A percentile compares a stretch with the other conserved stretches of the same genome.
phyloP scores from a whole-genome alignment of 2,888 invertebrate species.

The Lacanobia oleracea region DNA sequence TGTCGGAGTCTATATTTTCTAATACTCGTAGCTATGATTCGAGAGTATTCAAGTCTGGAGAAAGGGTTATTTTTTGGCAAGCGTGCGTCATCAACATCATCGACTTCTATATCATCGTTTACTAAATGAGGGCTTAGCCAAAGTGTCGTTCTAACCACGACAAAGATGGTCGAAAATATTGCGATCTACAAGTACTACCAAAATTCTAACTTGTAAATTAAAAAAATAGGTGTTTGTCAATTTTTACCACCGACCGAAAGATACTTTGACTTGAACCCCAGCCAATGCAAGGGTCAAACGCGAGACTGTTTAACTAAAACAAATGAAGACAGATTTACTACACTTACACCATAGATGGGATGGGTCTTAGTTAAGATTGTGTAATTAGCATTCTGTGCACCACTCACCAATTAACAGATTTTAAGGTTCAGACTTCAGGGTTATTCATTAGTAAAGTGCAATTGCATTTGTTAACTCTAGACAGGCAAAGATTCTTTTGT shows the following conservation, averaged over 20 bases:
- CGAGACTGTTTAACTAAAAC: neutral
- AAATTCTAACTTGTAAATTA: neutral
- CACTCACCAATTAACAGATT: conserved; percentile 37
- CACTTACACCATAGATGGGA: neutral
- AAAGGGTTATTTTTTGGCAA: neutral
- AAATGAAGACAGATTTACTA: conserved; percentile 8
- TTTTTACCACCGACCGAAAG: neutral
- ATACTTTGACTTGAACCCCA: neutral
- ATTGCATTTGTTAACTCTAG: conserved; percentile 23
- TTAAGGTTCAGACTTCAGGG: conserved; percentile 33
- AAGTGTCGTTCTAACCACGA: neutral
- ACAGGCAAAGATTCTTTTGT: neutral
- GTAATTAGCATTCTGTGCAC: neutral
- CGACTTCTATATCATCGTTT: neutral
- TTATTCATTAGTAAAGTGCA: conserved; percentile 28
- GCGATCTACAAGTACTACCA: neutral
- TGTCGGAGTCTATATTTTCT: too few species aligned
- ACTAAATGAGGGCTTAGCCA: neutral
- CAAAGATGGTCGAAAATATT: neutral
- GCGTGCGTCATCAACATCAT: neutral
- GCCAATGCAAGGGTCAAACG: neutral
- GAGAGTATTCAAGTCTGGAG: too few species aligned
- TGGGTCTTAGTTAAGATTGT: conserved; percentile 2
- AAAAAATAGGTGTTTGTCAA: neutral
- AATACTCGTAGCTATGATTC: too few species aligned